These are phyloP conservation scores for Pseudomyrmex flavicornis DNA, from an alignment of 1,140 invertebrate genomes.

Conservation along the genomic window DNA sequence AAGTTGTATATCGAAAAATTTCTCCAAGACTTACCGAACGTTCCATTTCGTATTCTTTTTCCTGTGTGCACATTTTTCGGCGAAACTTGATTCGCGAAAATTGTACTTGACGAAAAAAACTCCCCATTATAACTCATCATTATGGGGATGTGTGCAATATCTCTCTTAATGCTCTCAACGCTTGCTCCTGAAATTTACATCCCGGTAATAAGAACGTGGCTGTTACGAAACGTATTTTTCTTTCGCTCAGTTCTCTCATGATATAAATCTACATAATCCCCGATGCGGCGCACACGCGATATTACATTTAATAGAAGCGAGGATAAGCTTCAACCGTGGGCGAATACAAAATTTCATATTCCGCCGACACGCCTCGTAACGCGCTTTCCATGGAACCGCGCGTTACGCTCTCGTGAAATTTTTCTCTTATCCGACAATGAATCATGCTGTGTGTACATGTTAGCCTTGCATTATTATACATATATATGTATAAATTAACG, in stretches of 20 bases:
- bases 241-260: constrained; percentile 33
- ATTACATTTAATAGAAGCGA: constrained; percentile 60
- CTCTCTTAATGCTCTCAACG: not conserved
- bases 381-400: constrained; percentile 45
- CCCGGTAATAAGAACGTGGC: constrained; percentile 48
- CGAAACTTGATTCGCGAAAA: not conserved
- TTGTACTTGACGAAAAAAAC: not conserved
- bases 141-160: not conserved
- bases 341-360: constrained; percentile 61
- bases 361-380: constrained; percentile 56
- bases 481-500: constrained; percentile 10
- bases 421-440: constrained; percentile 54
- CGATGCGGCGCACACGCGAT: constrained; percentile 50
- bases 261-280: constrained; percentile 59
- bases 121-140: not conserved
- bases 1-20: not conserved
- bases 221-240: constrained; percentile 52
- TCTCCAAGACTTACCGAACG: not conserved
- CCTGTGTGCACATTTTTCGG: not conserved
- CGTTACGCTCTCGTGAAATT: constrained; percentile 56
- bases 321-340: constrained; percentile 46
- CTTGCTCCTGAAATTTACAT: constrained; percentile 24
- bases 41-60: not conserved
- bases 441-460: constrained; percentile 23
- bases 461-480: not conserved